These are phyloP conservation scores for Anastatus disparis DNA, from an alignment of 1,140 invertebrate species.

Conservation along the genomic window DNA sequence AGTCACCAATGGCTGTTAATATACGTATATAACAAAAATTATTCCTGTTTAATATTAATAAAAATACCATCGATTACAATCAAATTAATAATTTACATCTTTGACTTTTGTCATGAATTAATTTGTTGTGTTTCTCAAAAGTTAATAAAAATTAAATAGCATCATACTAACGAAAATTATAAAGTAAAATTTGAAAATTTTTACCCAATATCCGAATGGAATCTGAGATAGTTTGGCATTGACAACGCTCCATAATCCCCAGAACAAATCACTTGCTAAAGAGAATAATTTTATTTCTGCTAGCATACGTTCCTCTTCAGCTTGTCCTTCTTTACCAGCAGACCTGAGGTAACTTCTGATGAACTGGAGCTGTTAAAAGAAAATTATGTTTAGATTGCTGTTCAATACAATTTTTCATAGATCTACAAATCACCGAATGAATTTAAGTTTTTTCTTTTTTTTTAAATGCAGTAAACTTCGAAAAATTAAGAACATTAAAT, in stretches of 20 bases:
- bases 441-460: constrained; percentile 10
- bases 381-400: constrained; percentile 31
- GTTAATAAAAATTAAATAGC: too few species aligned
- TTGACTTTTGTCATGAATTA: too few species aligned
- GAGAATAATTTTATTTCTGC: constrained; percentile 85
- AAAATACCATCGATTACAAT: too few species aligned
- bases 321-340: constrained; percentile 57
- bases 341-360: constrained; percentile 70
- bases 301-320: constrained; percentile 73
- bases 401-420: neutral
- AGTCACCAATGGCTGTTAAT: too few species aligned
- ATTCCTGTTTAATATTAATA: too few species aligned
- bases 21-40: too few species aligned
- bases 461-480: constrained; percentile 14
- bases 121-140: too few species aligned
- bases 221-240: constrained; percentile 90
- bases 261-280: constrained; percentile 91
- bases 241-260: constrained; percentile 91
- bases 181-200: too few species aligned
- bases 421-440: constrained; percentile 35
- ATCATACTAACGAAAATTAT: too few species aligned
- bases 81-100: too few species aligned
- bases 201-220: constrained; percentile 95
- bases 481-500: neutral
- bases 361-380: constrained; percentile 70